Base-by-base conservation (phyloP, 2,888 invertebrate species). In the Xanthostigma xanthostigma region DNA sequence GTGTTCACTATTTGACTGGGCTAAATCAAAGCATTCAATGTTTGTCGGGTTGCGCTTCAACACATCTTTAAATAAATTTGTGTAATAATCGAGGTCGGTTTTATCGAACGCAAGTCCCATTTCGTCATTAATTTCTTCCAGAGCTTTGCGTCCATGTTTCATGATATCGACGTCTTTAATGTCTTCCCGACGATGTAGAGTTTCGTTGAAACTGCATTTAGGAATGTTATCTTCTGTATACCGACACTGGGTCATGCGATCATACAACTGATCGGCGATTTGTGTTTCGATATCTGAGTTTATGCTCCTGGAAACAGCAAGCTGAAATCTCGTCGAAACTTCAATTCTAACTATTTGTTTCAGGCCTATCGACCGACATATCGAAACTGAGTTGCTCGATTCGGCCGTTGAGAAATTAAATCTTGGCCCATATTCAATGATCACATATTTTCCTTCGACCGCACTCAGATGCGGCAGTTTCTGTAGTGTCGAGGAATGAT, bases 1-100 rank as follows among this genome's bases (percentile, higher is more conserved):
- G 67, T 98, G 97, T 65, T 98, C 97, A 66, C 95, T 94, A 65
- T 96, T 96, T 35, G 93, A 93, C 67, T 98, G 97, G 3, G 97
- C 97, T 56, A 97, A 77, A 71, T 97, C 97, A 70, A 97, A 96
- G 59, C 95, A 83, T 65, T 98, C 97, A 1, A 97, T 95, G 62
- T 90, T 94, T 0, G 96, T 96, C 14, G 97, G 97, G 69, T 97
- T 90, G 48, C 95, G 75, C 58, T 85, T 82, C 17, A 94, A 67
- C 56, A 85, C 80, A 53, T 85, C 77, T 51, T 76, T 74, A 69
- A 96, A 96, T 50, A 96, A 68, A 60, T 89, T 75, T 51, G 85
- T 86, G 63, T 96, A 96, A 63, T 85, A 93, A 50, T 89, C 81
- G 59, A 95, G 71, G 64, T 96, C 96, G 81, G 90, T 91, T 48